These are phyloP conservation scores for Centrocercus urophasianus DNA, from an alignment of 2,113 vertebrate species.

Conservation along the genomic window DNA sequence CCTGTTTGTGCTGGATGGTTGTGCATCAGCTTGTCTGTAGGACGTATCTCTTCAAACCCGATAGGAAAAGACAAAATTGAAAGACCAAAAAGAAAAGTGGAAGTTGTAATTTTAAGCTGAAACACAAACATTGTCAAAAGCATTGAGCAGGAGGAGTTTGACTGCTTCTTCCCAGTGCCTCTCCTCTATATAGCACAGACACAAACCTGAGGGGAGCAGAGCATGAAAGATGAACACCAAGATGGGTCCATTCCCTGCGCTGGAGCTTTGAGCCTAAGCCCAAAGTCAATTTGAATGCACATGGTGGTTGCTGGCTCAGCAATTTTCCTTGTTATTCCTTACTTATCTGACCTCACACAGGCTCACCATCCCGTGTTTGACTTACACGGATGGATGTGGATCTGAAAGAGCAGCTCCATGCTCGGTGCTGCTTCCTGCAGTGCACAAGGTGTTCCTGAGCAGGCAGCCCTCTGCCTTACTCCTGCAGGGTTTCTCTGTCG, in stretches of 20 bases:
- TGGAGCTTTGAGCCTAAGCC: neutral
- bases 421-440: no score
- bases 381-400: rapidly evolving
- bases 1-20: neutral
- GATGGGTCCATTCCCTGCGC: rapidly evolving
- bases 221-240: rapidly evolving
- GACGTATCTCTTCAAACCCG: neutral
- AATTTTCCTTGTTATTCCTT: neutral
- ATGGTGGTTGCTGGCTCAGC: neutral
- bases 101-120: neutral
- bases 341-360: neutral
- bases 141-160: neutral
- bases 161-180: neutral
- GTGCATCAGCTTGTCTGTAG: neutral
- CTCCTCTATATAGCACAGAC: neutral
- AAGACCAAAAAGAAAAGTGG: neutral
- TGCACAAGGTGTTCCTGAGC: neutral
- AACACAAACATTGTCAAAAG: neutral
- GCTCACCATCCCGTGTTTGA: neutral
- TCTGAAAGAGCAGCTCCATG: neutral
- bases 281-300: neutral
- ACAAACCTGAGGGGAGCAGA: neutral
- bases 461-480: neutral
- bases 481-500: neutral
- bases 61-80: neutral